Base-by-base conservation (phyloP, 1,140 invertebrate species). In the Bursaphelenchus mucronatus region DNA sequence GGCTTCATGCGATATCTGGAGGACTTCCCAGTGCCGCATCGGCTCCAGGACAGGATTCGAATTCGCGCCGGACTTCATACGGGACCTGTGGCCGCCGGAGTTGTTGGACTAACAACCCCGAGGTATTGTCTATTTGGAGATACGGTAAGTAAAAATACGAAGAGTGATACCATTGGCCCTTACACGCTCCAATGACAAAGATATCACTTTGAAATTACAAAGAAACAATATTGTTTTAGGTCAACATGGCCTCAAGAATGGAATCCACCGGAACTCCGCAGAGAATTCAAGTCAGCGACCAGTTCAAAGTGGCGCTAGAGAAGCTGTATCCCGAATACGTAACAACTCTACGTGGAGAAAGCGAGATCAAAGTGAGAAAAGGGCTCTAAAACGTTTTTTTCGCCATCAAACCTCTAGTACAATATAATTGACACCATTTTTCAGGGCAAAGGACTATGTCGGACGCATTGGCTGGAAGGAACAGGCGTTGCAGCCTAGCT, bases 191-290 rank as follows among this genome's bases (percentile, higher is more conserved):
- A 4, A 56, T 40, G 6, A 30, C 8, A 52, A 1, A 15, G 46
- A 43, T 7, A 10, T 10, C 21, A n/a, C 6, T 10, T 64, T 13
- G 13, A 49, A 43, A 11, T 7, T 45, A 43, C 10, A 5, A 21
- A 43, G 0, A 40, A 10, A 8, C 2, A 19, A 15, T 11, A 44
- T 15, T 66, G 15, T 64, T 63, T 40, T 21, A 70, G 68, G 69
- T 95, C 0, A 94, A 94, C 79, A 94, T 92, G 0, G 91, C 91
- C 3, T 92, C 90, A 0, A 85, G 92, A 58, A 94, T 95, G 92
- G 92, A 95, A 82, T 91, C 90, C 39, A 93, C 91, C 76, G 91
- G 92, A 11, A 86, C 88, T 39, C 51, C 67, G 0, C 70, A 66
- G 11, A 56, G 45, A 51, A 71, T 74, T 59, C 72, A 74, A 49